These are phyloP conservation scores for Dasyprocta punctata DNA, from an alignment of 2,113 vertebrate genomes.

Conservation along the genomic window DNA sequence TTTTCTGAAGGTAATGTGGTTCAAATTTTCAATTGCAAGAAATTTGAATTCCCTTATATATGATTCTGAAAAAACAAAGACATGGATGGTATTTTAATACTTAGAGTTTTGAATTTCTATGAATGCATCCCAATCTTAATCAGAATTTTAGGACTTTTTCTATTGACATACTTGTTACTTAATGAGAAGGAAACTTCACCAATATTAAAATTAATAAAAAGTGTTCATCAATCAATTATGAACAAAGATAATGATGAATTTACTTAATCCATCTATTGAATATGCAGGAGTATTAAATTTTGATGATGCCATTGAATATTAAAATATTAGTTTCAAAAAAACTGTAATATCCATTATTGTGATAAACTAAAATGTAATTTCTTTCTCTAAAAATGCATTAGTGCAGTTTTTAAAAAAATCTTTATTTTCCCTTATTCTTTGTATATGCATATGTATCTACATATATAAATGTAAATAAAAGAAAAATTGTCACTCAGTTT, in stretches of 20 bases:
- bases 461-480: not conserved
- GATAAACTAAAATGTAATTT: not conserved
- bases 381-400: not conserved
- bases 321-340: not conserved
- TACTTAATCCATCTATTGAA: not conserved
- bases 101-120: not conserved
- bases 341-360: not conserved
- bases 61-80: not conserved
- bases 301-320: conserved; percentile 27
- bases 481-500: not conserved
- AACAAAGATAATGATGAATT: not conserved
- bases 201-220: conserved; percentile 29
- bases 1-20: conserved; percentile 10
- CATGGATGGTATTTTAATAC: not conserved
- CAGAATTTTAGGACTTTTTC: not conserved
- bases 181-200: not conserved
- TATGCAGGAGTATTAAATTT: not conserved
- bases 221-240: not conserved
- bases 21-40: not conserved
- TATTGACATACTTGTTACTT: not conserved
- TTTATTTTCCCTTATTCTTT: not conserved
- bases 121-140: not conserved
- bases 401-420: not conserved
- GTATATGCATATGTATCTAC: not conserved
- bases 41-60: not conserved